These are phyloP conservation scores for Solen grandis DNA, from an alignment of 1,140 invertebrate species.

Conservation along the genomic window DNA sequence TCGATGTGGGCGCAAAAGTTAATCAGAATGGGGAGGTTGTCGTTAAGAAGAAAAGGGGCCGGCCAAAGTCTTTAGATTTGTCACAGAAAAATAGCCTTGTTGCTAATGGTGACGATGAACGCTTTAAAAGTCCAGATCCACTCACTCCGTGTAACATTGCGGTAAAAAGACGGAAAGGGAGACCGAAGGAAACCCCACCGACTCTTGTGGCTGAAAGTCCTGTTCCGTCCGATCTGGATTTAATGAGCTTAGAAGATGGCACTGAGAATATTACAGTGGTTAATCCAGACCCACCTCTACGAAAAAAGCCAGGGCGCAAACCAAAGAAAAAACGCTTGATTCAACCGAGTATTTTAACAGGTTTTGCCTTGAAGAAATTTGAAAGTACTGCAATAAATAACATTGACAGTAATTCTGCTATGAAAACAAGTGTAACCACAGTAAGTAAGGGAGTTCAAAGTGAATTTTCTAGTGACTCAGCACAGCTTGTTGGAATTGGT, in stretches of 20 bases:
- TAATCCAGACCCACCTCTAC: too few relatives aligned
- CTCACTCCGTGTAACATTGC: slow-evolving; percentile 45
- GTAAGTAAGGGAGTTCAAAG: too few relatives aligned
- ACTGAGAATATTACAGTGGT: too few relatives aligned
- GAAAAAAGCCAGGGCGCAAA: background rate
- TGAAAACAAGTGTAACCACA: too few relatives aligned
- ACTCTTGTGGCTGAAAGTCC: slow-evolving; percentile 28
- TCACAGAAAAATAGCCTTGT: slow-evolving; percentile 20
- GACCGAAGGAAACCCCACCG: slow-evolving; percentile 49
- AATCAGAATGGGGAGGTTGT: background rate
- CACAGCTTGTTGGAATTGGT: too few relatives aligned
- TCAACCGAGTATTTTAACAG: too few relatives aligned
- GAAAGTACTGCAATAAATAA: too few relatives aligned
- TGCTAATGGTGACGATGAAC: slow-evolving; percentile 47
- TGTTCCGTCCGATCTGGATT: too few relatives aligned
- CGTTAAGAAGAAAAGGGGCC: slow-evolving; percentile 16
- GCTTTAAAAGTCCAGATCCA: slow-evolving; percentile 50
- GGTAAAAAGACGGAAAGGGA: slow-evolving; percentile 29
- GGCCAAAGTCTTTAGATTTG: slow-evolving; percentile 47
- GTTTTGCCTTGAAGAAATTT: too few relatives aligned
- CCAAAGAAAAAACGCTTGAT: background rate
- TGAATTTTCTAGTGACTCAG: too few relatives aligned
- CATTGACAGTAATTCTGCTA: too few relatives aligned
- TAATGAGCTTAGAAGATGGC: too few relatives aligned
- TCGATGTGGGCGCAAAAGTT: background rate